Percentiles rank a stretch among this genome's conserved stretches.
phyloP scores from a whole-genome alignment of 2,888 invertebrate species.

The Thereva nobilitata region DNA sequence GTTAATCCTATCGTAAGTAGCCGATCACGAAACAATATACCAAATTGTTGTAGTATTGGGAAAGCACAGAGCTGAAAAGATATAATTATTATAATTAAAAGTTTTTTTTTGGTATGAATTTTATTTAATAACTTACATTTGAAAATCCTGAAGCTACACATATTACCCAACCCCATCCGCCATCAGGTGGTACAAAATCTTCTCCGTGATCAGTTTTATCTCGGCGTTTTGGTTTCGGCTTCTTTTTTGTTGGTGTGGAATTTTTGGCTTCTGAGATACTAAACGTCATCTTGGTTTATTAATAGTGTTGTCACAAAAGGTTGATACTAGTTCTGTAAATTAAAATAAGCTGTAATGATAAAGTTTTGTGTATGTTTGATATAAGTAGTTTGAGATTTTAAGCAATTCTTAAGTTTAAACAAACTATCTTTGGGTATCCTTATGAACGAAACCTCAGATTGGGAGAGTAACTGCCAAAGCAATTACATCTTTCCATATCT shows the following conservation, averaged over 20 bases:
- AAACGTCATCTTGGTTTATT: no score
- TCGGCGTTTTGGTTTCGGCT: conserved; percentile 57
- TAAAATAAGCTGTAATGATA: no score
- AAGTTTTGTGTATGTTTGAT: no score
- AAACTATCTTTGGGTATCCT: no score
- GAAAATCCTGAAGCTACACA: conserved; percentile 72
- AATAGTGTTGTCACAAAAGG: no score
- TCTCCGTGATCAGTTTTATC: conserved; percentile 57
- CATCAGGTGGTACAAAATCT: conserved; percentile 72
- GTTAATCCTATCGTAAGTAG: conserved; percentile 65
- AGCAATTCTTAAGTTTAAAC: no score
- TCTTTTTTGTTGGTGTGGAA: not conserved
- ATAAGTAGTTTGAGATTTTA: no score
- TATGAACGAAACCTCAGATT: no score
- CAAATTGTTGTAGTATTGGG: conserved; percentile 73
- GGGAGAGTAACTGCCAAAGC: no score
- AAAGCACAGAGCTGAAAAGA: conserved; percentile 67
- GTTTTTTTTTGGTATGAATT: conserved; percentile 9
- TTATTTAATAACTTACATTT: conserved; percentile 64
- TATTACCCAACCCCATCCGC: conserved; percentile 76
- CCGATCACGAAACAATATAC: conserved; percentile 70
- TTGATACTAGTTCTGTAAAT: no score
- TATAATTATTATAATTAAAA: conserved; percentile 19
- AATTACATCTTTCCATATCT: no score
- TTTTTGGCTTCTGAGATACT: no score